These are phyloP conservation scores for Syrrhaptes paradoxus DNA, from an alignment of 2,113 vertebrate genomes.

Conservation along the genomic window DNA sequence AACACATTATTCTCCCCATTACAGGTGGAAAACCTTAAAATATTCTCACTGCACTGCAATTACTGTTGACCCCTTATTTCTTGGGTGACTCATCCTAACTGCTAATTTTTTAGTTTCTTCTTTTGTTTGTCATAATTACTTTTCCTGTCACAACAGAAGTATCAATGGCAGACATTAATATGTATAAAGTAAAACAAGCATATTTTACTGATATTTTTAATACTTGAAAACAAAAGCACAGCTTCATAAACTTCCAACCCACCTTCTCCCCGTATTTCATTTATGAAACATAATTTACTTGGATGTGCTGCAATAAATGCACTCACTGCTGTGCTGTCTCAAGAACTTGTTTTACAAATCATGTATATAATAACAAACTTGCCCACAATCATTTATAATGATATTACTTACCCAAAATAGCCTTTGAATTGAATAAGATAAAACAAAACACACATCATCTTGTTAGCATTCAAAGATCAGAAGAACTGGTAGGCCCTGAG, in stretches of 20 bases:
- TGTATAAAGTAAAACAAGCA: not conserved
- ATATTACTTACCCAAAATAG: conserved; percentile 10
- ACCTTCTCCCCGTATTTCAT: not conserved
- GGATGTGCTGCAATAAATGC: not conserved
- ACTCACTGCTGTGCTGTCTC: not conserved
- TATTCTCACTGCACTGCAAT: not conserved
- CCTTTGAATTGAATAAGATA: conserved; percentile 9
- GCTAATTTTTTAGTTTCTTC: not conserved
- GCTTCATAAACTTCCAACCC: not conserved
- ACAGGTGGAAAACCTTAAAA: not conserved
- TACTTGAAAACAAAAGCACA: not conserved
- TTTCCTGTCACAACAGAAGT: not conserved
- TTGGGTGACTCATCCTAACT: not conserved
- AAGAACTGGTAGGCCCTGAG: conserved; percentile 45
- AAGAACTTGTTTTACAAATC: not conserved
- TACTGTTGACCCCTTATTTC: not conserved
- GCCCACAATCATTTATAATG: not conserved
- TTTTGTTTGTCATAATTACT: not conserved
- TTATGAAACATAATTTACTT: not conserved
- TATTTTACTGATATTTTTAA: not conserved
- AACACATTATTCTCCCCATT: not conserved
- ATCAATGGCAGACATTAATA: not conserved
- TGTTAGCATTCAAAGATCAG: conserved; percentile 16
- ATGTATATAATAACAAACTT: not conserved
- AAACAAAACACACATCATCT: not conserved